phyloP scores from a whole-genome alignment of 30 jellyfish, hydroid and myxozoan genomes.

The Aurelia coerulea region DNA sequence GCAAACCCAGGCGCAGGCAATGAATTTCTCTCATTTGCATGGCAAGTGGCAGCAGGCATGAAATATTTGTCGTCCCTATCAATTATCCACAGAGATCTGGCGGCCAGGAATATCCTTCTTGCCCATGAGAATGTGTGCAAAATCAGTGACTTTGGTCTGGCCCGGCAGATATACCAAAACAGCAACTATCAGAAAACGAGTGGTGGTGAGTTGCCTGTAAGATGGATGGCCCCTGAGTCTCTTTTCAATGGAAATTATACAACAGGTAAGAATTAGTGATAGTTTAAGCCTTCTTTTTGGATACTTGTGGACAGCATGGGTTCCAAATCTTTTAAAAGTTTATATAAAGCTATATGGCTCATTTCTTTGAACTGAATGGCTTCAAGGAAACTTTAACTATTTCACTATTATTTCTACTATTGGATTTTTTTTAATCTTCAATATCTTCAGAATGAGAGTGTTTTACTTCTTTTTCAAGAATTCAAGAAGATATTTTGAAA shows the following conservation, averaged over 20 bases:
- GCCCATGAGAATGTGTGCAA: conserved; percentile 93
- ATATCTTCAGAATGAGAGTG: no score
- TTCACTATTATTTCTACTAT: no score
- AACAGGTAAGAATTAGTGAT: conserved; percentile 1
- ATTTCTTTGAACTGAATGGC: no score
- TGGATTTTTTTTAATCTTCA: no score
- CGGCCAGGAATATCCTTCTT: conserved; percentile 83
- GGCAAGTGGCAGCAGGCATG: conserved; percentile 98
- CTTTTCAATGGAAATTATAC: conserved; percentile 73
- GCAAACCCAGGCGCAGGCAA: conserved; percentile 3
- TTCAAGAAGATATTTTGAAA: no score
- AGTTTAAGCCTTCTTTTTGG: no score
- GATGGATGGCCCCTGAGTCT: conserved; percentile 94
- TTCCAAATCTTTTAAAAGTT: no score
- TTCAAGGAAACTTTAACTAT: no score
- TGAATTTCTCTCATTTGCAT: conserved; percentile 74
- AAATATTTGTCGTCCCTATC: conserved; percentile 74
- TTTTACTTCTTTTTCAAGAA: no score
- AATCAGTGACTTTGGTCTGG: conserved; percentile 78
- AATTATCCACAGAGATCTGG: conserved; percentile 86
- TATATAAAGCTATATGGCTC: no score
- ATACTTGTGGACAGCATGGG: no score
- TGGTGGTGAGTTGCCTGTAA: conserved; percentile 83
- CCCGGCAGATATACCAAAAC: conserved; percentile 74
- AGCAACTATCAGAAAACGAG: conserved; percentile 61